Evolutionary conservation across 2,797 vertebrate genomes (phyloP), one percentile per base, ranked within the genome.

Genomic region (Ibycter americanus): DNA sequence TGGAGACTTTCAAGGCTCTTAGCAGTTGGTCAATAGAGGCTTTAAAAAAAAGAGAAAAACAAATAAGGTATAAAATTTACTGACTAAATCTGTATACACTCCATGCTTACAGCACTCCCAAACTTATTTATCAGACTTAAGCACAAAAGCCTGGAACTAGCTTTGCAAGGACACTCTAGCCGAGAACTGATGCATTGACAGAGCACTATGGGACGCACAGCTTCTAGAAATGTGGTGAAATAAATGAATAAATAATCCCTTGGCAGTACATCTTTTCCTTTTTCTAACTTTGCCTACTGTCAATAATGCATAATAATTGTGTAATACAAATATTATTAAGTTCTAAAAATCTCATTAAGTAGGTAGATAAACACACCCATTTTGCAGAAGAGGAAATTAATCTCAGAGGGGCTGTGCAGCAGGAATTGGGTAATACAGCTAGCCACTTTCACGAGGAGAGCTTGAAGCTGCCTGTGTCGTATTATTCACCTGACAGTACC

Each of bases 291-390:
- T 77, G 40, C 38, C 36, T 77, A 22, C 13, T 89, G 61, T 87
- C 68, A 67, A 74, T 90, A 93, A 76, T 73, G 46, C 65, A 49
- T 81, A 76, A 84, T 88, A 90, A 58, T 76, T 79, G 31, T 79
- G 27, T 78, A 84, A 70, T 77, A 65, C 82, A 90, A 89, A 67
- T 93, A 89, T 40, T 86, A 61, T 34, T 82, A 56, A 42, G 27
- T 87, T 88, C 71, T 93, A 95, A 91, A 96, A 90, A 70, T 86
- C 80, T 94, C 68, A 74, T 94, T 90, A 67, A 67, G 59, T 56
- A 86, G 70, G 56, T 94, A 84, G 90, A 55, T 96, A 95, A 96
- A 92, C 68, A 86, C 46, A 89, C 52, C 18, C 49, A 34, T 94
- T 95, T 70, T 89, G 62, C 72, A 89, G 88, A 66, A 80, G 36